These are phyloP conservation scores for Terrapene triunguis DNA, from an alignment of 2,113 vertebrate genomes.

Conservation along the genomic window DNA sequence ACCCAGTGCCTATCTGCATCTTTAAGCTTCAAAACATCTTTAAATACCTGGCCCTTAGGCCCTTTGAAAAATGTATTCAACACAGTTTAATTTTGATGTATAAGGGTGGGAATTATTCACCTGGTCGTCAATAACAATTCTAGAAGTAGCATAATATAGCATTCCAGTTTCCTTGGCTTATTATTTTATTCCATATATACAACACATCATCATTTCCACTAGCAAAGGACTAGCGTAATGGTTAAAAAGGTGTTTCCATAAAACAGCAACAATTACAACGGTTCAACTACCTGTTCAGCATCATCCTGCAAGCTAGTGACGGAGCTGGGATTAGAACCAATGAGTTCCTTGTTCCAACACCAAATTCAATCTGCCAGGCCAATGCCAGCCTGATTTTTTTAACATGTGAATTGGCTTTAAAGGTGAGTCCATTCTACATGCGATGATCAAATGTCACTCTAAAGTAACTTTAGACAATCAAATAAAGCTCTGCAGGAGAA, in stretches of 20 bases:
- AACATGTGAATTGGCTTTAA: slow-evolving; percentile 48
- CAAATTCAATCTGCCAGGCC: not conserved
- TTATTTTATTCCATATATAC: not conserved
- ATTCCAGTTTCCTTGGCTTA: not conserved
- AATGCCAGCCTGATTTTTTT: slow-evolving; percentile 42
- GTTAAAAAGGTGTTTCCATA: accelerated
- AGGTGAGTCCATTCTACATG: slow-evolving; percentile 57
- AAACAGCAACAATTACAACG: not conserved
- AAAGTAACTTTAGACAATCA: slow-evolving; percentile 66
- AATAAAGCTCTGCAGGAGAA: slow-evolving; percentile 66
- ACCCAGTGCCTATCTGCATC: not conserved
- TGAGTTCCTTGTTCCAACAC: not conserved
- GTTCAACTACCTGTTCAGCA: not conserved
- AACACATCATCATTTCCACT: not conserved
- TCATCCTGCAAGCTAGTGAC: not conserved
- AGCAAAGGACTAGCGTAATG: not conserved
- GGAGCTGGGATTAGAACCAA: not conserved
- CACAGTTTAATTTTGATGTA: not conserved
- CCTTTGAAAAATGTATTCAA: not conserved
- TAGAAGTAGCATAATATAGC: accelerated
- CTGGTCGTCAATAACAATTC: not conserved
- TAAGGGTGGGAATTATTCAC: not conserved
- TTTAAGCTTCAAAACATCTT: not conserved
- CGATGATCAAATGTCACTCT: slow-evolving; percentile 52
- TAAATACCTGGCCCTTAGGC: not conserved